phyloP scores from a whole-genome alignment of 2,797 vertebrate species.

The Oophaga sylvatica region DNA sequence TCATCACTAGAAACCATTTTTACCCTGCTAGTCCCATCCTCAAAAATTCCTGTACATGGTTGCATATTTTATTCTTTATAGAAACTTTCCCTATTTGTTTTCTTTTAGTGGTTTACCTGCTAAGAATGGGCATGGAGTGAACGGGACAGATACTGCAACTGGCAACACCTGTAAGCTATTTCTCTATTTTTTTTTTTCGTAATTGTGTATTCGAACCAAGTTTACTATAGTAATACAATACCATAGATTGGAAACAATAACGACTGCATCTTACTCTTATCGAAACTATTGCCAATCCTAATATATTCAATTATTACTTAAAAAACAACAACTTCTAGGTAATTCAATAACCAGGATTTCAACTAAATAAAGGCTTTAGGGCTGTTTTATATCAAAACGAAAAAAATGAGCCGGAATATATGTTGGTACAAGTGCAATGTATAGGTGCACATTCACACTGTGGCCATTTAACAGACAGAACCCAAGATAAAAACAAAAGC shows the following conservation, averaged over 20 bases:
- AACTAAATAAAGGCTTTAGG: too few relatives aligned
- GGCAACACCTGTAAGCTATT: slow-evolving; percentile 39
- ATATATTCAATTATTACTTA: too few relatives aligned
- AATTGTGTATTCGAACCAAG: not conserved
- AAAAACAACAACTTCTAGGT: too few relatives aligned
- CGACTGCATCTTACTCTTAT: too few relatives aligned
- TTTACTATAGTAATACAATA: not conserved
- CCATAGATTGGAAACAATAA: not conserved
- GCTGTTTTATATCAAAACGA: too few relatives aligned
- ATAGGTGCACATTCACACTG: too few relatives aligned
- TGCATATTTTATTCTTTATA: not conserved
- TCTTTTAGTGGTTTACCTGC: slow-evolving; percentile 23
- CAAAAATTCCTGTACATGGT: not conserved
- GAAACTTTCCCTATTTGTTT: not conserved
- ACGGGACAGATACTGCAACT: not conserved
- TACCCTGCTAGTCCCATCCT: not conserved
- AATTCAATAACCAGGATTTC: too few relatives aligned
- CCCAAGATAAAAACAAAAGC: too few relatives aligned
- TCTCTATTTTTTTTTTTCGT: not conserved
- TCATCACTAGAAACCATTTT: not conserved
- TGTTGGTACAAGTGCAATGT: too few relatives aligned
- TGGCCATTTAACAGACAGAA: too few relatives aligned
- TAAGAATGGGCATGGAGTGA: slow-evolving; percentile 44
- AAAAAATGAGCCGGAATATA: too few relatives aligned
- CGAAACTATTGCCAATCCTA: too few relatives aligned